Conservation (phyloP, 2,888 invertebrate species). For the Apantesis nais region DNA sequence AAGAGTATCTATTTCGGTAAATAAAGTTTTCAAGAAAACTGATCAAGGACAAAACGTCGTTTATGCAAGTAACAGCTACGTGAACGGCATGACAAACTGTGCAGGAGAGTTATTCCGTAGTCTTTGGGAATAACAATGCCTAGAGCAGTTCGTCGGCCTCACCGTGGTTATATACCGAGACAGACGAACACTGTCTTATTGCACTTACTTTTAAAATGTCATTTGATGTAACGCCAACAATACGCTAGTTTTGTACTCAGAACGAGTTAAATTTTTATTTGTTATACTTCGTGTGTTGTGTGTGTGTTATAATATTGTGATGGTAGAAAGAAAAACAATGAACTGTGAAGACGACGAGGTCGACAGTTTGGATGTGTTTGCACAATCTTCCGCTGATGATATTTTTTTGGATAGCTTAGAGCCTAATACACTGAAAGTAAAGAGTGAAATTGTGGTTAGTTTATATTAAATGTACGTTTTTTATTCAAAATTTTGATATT, state of each 20-base stretch:
- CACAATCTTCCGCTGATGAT: slow-evolving; percentile 60
- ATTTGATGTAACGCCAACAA: slow-evolving; percentile 57
- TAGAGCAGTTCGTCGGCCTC: slow-evolving; percentile 77
- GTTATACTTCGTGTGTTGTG: slow-evolving; percentile 36
- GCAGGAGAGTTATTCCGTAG: slow-evolving; percentile 70
- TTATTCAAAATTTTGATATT: not conserved
- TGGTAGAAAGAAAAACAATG: slow-evolving; percentile 74
- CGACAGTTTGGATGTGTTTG: slow-evolving; percentile 76
- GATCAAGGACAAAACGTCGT: slow-evolving; percentile 67
- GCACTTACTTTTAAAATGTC: slow-evolving; percentile 65
- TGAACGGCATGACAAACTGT: slow-evolving; percentile 74
- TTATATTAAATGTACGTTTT: too few relatives aligned
- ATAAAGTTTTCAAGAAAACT: slow-evolving; percentile 43
- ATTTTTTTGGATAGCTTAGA: slow-evolving; percentile 78
- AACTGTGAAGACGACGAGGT: slow-evolving; percentile 70
- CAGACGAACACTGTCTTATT: slow-evolving; percentile 56
- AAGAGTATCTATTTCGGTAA: slow-evolving; percentile 14
- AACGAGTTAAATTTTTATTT: slow-evolving; percentile 5
- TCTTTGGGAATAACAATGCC: slow-evolving; percentile 81
- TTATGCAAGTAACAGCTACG: slow-evolving; percentile 66
- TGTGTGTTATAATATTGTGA: slow-evolving; percentile 52
- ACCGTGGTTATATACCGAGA: slow-evolving; percentile 69
- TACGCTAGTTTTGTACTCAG: slow-evolving; percentile 34
- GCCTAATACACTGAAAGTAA: slow-evolving; percentile 66
- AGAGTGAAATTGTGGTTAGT: slow-evolving; percentile 66